These are phyloP conservation scores for Pangasianodon hypophthalmus DNA, from an alignment of 2,113 vertebrate genomes.

Conservation along the genomic window DNA sequence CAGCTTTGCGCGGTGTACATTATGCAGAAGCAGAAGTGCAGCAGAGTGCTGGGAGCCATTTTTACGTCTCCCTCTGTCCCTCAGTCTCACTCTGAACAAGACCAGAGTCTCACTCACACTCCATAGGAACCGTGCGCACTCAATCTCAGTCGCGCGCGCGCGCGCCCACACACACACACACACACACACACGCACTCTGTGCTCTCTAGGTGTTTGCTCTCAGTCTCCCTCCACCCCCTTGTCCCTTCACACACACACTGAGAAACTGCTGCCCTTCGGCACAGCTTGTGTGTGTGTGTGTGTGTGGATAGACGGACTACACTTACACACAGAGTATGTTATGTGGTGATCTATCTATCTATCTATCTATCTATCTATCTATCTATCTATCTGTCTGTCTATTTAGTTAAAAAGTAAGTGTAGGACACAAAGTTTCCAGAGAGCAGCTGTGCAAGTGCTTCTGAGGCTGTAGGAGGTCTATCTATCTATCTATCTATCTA, in stretches of 20 bases:
- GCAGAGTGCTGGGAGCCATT: constrained; percentile 63
- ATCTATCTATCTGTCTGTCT: not conserved
- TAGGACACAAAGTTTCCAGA: too few species aligned
- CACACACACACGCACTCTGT: constrained; percentile 15
- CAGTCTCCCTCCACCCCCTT: not conserved
- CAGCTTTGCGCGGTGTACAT: constrained; percentile 56
- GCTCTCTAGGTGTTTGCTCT: constrained; percentile 52
- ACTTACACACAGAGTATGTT: not conserved
- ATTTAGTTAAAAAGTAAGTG: too few species aligned
- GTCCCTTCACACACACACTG: not conserved
- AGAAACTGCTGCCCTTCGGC: not conserved
- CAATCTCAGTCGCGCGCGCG: constrained; percentile 9
- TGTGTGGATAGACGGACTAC: not conserved
- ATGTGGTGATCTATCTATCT: not conserved
- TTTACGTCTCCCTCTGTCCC: constrained; percentile 44
- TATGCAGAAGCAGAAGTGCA: constrained; percentile 58
- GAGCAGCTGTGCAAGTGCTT: too few species aligned
- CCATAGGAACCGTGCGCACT: constrained; percentile 44
- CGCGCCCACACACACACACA: not conserved
- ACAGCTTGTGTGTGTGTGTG: not conserved
- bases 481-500: constrained; percentile 7
- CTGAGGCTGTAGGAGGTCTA: not conserved
- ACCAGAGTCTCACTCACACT: constrained; percentile 32
- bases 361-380: not conserved
- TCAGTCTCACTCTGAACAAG: constrained; percentile 41